phyloP scores from a whole-genome alignment of 2,797 vertebrate species.

The Melanotaenia trifasciata region DNA sequence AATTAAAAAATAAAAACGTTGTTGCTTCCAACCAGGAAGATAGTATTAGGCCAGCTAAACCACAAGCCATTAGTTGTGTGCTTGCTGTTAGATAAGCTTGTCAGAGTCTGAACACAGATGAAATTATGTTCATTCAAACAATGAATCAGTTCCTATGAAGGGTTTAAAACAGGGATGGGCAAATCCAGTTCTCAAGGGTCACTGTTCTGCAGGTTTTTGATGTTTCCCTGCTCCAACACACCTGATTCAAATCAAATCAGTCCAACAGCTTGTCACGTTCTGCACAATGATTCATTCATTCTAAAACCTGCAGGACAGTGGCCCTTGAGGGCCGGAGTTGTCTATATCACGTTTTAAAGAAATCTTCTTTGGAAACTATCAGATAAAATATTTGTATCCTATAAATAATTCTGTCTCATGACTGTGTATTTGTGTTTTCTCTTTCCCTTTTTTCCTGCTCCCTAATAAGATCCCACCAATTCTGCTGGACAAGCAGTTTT shows the following conservation, averaged over 20 bases:
- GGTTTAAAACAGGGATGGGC: too few relatives aligned
- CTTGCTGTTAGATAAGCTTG: conserved; percentile 39
- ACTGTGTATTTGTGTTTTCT: conserved; percentile 7
- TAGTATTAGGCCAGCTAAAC: conserved; percentile 50
- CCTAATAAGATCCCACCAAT: conserved; percentile 89
- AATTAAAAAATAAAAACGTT: conserved; percentile 2
- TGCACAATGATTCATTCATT: too few relatives aligned
- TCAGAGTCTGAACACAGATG: conserved; percentile 37
- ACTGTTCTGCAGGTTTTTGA: too few relatives aligned
- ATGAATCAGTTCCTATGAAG: conserved; percentile 14
- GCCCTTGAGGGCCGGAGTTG: too few relatives aligned
- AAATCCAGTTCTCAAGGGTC: too few relatives aligned
- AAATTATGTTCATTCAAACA: conserved; percentile 37
- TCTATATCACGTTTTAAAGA: conserved; percentile 8
- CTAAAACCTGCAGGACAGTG: too few relatives aligned
- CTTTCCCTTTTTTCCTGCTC: conserved; percentile 10
- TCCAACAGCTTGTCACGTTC: too few relatives aligned
- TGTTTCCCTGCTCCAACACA: too few relatives aligned
- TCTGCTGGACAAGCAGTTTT: conserved; percentile 94
- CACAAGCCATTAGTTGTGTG: conserved; percentile 65
- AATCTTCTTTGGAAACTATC: conserved; percentile 1
- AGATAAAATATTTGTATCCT: neutral
- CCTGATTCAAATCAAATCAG: too few relatives aligned
- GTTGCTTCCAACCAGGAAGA: conserved; percentile 34
- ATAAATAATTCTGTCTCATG: neutral